Base-by-base conservation (phyloP, 2,888 invertebrate species). In the Leistus spinibarbis region DNA sequence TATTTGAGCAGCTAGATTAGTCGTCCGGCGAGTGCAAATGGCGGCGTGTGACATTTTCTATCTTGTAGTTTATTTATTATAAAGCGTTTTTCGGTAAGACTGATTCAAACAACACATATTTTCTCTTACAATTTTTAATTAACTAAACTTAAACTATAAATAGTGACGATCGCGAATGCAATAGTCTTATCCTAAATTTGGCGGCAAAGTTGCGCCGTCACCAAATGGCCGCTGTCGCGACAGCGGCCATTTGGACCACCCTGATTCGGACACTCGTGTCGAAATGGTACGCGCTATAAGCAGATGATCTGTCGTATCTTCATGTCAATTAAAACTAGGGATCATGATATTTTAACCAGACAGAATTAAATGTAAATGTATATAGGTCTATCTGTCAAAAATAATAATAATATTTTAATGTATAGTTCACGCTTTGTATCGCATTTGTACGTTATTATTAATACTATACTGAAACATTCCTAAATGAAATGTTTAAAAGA, bases 311-410 rank as follows among this genome's bases (percentile, higher is more conserved):
- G 87, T 84, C 84, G 85, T 85, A 90, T 90, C 90, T 92, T 91
- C 90, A 91, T 91, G 92, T 92, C 92, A 92, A 92, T 92, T 92
- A 92, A 40, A 89, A 91, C 89, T 91, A 92, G 92, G 92, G 92
- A 92, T 92, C 92, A 92, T 90, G 88, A 80, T 88, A 84, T 84
- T 88, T 89, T 88, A 89, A 89, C 83, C 83, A 81, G 77, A 66
- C 66, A 73, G 66, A 71, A 27, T 20, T 72, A 17, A 40, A 40
- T 40, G 40, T 40, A 40, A 40, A 57, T 75, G 75, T 75, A 75
- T 54, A 75, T 75, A 75, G 24, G 22, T 54, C 24, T 72, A 20
- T 71, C 63, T 67, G 60, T 73, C 73, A 54, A 17, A n/a, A 16
- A 40, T 24, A 24, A 20, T 24, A 24, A 20, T 53, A 13, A 71